These are phyloP conservation scores for Andrena flavipes DNA, from an alignment of 2,888 invertebrate genomes.

Conservation along the genomic window DNA sequence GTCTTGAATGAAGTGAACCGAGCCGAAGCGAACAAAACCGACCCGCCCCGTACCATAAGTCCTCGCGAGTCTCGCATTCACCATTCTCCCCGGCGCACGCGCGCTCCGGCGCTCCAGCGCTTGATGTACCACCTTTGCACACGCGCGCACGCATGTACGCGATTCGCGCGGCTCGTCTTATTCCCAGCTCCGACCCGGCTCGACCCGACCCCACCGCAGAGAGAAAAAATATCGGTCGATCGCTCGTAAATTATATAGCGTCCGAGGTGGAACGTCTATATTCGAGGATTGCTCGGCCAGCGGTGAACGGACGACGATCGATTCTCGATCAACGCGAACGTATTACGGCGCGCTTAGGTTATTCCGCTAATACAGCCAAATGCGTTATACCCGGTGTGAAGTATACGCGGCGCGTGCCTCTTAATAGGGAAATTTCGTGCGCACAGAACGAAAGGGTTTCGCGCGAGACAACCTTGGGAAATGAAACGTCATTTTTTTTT, in stretches of 20 bases:
- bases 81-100: slow-evolving; percentile 40
- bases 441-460: slow-evolving; percentile 24
- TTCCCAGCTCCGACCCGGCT: neutral
- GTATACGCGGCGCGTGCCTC: slow-evolving; percentile 39
- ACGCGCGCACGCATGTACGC: neutral
- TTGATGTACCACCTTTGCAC: neutral
- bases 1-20: slow-evolving; percentile 80
- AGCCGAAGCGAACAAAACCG: slow-evolving; percentile 3
- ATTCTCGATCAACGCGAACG: slow-evolving; percentile 35
- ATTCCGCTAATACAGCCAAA: slow-evolving; percentile 35
- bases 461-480: slow-evolving; percentile 37
- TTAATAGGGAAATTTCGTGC: slow-evolving; percentile 53
- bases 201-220: slow-evolving; percentile 3
- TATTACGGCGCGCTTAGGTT: slow-evolving; percentile 38
- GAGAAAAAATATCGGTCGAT: slow-evolving; percentile 41
- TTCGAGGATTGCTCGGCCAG: slow-evolving; percentile 47
- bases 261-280: slow-evolving; percentile 49
- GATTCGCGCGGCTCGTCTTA: no score
- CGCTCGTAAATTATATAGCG: slow-evolving; percentile 49
- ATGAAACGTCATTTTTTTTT: neutral
- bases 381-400: slow-evolving; percentile 41
- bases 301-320: slow-evolving; percentile 30
- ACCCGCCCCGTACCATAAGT: slow-evolving; percentile 27
- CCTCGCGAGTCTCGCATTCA: slow-evolving; percentile 70
- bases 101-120: neutral